Conservation (phyloP, 2,113 vertebrate species). For the Colius striatus region DNA sequence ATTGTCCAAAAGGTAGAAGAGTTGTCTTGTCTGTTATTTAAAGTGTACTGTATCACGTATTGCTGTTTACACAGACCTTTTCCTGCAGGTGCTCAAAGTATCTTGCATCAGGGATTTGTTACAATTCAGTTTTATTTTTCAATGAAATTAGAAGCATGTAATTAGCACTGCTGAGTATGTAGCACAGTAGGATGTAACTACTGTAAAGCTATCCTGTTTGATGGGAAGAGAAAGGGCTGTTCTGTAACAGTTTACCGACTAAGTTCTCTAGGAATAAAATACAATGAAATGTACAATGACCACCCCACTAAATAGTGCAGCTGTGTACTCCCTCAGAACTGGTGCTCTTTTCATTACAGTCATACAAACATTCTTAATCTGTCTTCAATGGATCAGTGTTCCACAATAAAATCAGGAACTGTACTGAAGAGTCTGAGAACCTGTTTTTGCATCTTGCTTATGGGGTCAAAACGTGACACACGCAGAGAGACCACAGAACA, state of each 20-base stretch:
- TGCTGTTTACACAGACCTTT: conserved; percentile 78
- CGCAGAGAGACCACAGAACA: background rate
- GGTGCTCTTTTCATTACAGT: conserved; percentile 68
- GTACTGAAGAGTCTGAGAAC: background rate
- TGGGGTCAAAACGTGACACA: background rate
- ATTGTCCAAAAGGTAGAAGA: conserved; percentile 46
- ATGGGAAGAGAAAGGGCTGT: conserved; percentile 15
- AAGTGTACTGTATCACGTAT: conserved; percentile 72
- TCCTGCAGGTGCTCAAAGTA: conserved; percentile 72
- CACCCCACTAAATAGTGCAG: conserved; percentile 2
- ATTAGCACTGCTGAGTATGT: conserved; percentile 34
- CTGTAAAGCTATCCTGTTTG: conserved; percentile 1
- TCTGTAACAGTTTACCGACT: background rate
- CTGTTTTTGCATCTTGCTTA: background rate
- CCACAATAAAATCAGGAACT: conserved; percentile 72
- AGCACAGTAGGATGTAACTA: conserved; percentile 46
- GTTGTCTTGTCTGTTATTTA: conserved; percentile 71
- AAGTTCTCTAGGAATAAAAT: background rate
- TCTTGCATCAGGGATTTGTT: conserved; percentile 80
- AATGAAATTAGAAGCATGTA: conserved; percentile 58
- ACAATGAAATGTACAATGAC: background rate
- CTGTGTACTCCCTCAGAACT: conserved; percentile 30
- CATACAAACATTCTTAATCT: conserved; percentile 57
- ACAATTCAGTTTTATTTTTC: conserved; percentile 72
- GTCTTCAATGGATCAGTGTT: conserved; percentile 51